Conservation (phyloP, 2,113 vertebrate genomes). For the Pantherophis guttatus region DNA sequence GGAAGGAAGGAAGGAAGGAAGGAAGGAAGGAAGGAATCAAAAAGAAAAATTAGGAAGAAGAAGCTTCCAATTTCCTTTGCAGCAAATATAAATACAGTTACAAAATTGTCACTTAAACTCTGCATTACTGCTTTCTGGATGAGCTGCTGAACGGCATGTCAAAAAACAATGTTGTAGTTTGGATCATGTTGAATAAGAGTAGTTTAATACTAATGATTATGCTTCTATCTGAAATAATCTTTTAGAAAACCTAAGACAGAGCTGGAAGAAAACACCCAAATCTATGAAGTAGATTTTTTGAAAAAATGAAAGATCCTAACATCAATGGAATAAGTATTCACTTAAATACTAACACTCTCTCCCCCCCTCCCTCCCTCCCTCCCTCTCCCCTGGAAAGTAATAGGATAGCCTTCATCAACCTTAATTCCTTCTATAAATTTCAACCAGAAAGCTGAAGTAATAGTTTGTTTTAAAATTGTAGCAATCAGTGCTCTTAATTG, state of each 20-base stretch:
- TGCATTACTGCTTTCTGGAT: background rate
- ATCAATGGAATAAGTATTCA: background rate
- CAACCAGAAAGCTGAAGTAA: background rate
- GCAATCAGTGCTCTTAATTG: background rate
- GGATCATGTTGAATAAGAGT: background rate
- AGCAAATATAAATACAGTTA: background rate
- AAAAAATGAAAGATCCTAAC: background rate
- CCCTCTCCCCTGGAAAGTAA: background rate
- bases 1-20: background rate
- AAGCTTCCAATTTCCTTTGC: background rate
- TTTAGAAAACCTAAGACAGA: background rate
- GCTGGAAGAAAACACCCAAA: background rate
- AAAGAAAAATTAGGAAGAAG: background rate
- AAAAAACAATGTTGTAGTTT: background rate
- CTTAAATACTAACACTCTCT: background rate
- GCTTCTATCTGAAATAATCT: background rate
- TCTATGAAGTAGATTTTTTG: background rate
- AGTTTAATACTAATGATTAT: background rate
- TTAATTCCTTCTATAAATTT: background rate
- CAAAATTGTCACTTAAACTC: background rate
- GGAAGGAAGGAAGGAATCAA: background rate
- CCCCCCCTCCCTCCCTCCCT: fast-evolving
- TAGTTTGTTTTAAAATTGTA: background rate
- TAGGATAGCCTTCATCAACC: background rate
- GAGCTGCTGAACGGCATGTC: background rate